Evolutionary conservation across 2,113 vertebrate genomes (phyloP).

Genomic region (Aleadryas rufinucha): DNA sequence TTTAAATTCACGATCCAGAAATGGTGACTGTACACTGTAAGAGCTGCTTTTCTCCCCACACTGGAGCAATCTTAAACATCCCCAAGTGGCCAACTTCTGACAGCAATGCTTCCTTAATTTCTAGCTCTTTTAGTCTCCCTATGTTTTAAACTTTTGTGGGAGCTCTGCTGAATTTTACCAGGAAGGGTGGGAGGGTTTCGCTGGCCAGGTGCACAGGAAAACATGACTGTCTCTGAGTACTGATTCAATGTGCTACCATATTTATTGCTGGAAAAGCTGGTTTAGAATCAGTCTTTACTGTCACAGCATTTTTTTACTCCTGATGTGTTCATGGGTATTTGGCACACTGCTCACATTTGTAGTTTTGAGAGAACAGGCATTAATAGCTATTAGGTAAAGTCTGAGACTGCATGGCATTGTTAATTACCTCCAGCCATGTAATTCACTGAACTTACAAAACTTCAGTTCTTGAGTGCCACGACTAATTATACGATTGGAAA

Average conservation of each 20-base stretch:
- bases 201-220: neutral
- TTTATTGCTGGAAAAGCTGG: neutral
- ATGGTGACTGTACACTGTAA: neutral
- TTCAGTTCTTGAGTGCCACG: conserved; percentile 12
- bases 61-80: neutral
- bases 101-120: neutral
- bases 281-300: neutral
- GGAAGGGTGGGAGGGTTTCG: neutral
- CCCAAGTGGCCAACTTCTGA: neutral
- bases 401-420: neutral
- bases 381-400: conserved; percentile 23
- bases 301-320: neutral
- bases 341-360: neutral
- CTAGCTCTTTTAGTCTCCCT: neutral
- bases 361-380: neutral
- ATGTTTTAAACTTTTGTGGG: neutral
- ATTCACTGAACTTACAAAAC: conserved; percentile 45
- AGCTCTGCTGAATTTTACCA: neutral
- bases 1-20: neutral
- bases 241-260: neutral
- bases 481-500: conserved; percentile 38
- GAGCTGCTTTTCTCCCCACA: neutral
- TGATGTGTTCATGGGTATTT: neutral
- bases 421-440: conserved; percentile 34
- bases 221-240: neutral